Base-by-base conservation (phyloP, 1,140 invertebrate species). In the Anagrus nilaparvatae region DNA sequence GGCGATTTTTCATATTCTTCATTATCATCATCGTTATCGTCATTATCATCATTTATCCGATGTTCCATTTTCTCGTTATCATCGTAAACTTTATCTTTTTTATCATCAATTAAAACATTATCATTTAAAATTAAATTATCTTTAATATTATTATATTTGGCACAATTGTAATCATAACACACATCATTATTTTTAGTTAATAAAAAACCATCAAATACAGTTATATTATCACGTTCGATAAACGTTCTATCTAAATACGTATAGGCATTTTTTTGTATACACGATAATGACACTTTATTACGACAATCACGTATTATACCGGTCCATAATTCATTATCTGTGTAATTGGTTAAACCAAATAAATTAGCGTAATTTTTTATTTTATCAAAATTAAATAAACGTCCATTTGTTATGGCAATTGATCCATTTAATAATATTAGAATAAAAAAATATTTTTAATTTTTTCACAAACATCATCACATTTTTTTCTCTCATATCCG, bases 231-330 rank as follows among this genome's bases (percentile, higher is more conserved):
- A 28, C 65, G 65, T 21, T 73, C 70, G 29, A 75, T 70, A 20
- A 87, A 66, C 16, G 71, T 75, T 10, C 71, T 66, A 41, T 83
- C 76, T 30, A 87, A 54, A 54, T 80, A 84, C 8, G 69, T 63
- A 50, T 80, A 81, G 5, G 84, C 76, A 51, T 81, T 84, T 47
- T 80, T 84, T 51, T 84, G 79, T 19, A 87, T 78, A 52, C 84
- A 87, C 28, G 74, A 75, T 51, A 83, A 72, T 28, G 76, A 74
- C 16, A 80, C 74, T 42, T 70, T 68, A 16, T 67, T 63, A 16
- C 72, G 72, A 49, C 84, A 87, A 49, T 84, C 76, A 34, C 73
- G 76, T 25, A 84, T 67, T 17, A 86, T 68, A 13, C 75, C 74
- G 40, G 75, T 75, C 82, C 82, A 85, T 18, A 85, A 65, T 37